Base-by-base conservation (phyloP, 2,113 vertebrate genomes). In the Plecotus auritus region DNA sequence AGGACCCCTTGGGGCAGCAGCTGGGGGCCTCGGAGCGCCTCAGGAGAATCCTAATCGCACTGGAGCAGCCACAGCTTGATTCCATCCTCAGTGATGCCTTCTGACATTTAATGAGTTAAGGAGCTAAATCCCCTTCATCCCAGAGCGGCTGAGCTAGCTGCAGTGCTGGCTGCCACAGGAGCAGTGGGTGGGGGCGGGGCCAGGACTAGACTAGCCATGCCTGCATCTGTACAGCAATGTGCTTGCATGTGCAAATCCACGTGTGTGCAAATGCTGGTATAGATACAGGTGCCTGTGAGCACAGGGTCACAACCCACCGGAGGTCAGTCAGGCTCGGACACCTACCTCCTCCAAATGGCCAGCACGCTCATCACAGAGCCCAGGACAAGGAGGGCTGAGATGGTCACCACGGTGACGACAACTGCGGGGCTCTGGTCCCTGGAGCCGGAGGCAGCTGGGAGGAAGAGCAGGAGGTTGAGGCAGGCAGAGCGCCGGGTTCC, bases 81-180 rank as follows among this genome's bases (percentile, higher is more conserved):
- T 88, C 93, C 42, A 61, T 73, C 95, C 85, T 86, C 88, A 59
- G 94, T 37, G 92, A 97, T 85, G 97, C 95, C 97, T 94, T 95
- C 92, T 96, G 97, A 97, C 97, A 97, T 96, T 97, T 96, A 97
- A 96, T 88, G 97, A 97, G 77, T 95, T 97, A 97, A 97, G 95
- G 90, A 94, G 92, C 95, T 96, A 97, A 97, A 97, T 97, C 97
- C 92, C 91, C 87, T 95, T 95, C 85, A 96, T 97, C 90, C 88
- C 95, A 35, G 81, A 73, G 84, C 0, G 12, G 96, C 94, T 74
- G 95, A 94, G 95, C 93, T n/a, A 7, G 81, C 76, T 77, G 97
- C 95, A 49, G 80, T 0, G 87, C 84, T 0, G 30, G 90, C 95
- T 90, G 93, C 64, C 0, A 0, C 66, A 6, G 3, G 42, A 77